These are phyloP conservation scores for Myotis davidii DNA, from an alignment of 2,113 vertebrate genomes.

Conservation along the genomic window DNA sequence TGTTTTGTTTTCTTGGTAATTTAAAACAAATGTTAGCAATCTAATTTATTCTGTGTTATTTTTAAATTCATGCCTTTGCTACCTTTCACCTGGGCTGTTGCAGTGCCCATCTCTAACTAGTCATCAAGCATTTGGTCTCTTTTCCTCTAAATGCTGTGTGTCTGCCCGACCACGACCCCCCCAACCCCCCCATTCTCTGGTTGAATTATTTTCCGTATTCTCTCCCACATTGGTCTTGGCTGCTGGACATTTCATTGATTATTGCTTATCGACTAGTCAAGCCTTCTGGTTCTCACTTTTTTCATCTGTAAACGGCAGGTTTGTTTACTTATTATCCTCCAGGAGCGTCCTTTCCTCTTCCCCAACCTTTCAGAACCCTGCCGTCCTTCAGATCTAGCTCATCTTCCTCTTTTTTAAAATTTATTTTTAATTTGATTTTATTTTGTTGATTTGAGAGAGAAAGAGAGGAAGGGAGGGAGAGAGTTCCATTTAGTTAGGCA, in stretches of 20 bases:
- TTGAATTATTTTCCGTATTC: background rate
- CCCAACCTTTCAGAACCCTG: background rate
- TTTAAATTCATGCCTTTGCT: background rate
- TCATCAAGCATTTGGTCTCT: background rate
- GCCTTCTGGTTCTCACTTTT: background rate
- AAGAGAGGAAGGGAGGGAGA: background rate
- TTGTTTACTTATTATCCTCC: background rate
- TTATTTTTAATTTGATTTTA: background rate
- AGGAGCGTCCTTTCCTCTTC: background rate
- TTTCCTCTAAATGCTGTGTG: background rate
- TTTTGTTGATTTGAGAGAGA: background rate
- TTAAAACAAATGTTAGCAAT: background rate
- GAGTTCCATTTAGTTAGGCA: background rate
- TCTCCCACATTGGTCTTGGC: background rate
- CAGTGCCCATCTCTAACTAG: background rate
- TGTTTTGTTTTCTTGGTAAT: background rate
- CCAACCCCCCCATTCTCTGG: background rate
- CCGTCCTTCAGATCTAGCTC: background rate
- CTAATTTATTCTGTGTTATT: background rate
- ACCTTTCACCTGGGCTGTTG: background rate
- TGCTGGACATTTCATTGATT: background rate
- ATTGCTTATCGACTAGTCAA: background rate
- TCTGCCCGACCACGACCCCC: rapidly evolving
- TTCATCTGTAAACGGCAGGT: background rate
- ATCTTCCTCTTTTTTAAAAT: background rate